Percentiles rank a stretch among this genome's conserved stretches.
phyloP scores from a whole-genome alignment of 2,888 invertebrate species.

The Fragum sueziense region DNA sequence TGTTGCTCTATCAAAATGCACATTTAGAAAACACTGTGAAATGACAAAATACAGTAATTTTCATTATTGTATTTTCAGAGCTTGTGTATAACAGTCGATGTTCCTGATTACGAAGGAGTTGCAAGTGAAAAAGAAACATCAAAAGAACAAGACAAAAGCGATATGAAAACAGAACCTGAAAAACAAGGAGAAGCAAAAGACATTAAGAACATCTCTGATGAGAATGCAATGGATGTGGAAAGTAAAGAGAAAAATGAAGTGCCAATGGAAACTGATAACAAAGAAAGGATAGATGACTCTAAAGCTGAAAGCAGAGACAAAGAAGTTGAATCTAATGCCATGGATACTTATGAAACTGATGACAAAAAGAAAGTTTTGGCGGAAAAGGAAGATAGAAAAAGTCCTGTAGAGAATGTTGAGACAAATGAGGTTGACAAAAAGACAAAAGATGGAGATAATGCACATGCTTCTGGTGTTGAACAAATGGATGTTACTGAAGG shows the following conservation, averaged over 20 bases:
- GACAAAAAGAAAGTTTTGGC: background rate
- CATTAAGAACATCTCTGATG: background rate
- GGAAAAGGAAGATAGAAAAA: background rate
- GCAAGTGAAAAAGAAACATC: conserved; percentile 18
- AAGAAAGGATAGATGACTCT: background rate
- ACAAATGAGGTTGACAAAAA: background rate
- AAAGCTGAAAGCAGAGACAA: background rate
- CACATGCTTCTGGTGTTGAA: conserved; percentile 1
- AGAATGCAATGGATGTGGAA: background rate
- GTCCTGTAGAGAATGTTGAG: background rate
- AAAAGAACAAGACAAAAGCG: background rate
- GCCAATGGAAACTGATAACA: background rate
- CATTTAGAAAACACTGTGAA: background rate
- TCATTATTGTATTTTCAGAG: conserved; percentile 68
- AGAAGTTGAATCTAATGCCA: background rate
- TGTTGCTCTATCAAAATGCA: too few species aligned
- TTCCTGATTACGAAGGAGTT: conserved; percentile 60
- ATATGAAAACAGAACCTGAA: background rate
- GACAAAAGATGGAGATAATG: background rate
- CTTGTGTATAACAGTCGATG: conserved; percentile 73
- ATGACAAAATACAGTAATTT: background rate
- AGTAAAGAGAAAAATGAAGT: background rate
- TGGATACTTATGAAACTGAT: background rate
- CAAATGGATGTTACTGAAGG: conserved; percentile 16
- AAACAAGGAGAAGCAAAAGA: background rate